Percentiles rank a stretch among this genome's conserved stretches.
Conservation (phyloP, 1,140 invertebrate species). For the Druon quercuslanigerum region DNA sequence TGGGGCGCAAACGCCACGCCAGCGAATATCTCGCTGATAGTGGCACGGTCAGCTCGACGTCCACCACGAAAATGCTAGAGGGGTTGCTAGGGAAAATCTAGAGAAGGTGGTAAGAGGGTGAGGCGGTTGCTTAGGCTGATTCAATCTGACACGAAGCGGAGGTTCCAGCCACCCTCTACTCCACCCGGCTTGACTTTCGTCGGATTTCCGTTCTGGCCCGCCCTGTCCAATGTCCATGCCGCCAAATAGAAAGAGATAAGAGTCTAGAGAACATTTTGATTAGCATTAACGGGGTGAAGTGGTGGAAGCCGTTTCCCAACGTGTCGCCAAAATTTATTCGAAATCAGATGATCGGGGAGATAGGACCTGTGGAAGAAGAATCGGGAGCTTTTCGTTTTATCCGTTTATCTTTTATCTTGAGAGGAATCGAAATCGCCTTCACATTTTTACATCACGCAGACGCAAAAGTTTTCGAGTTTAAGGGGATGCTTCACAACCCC, state of each 20-base stretch:
- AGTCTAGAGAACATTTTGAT: conserved; percentile 29
- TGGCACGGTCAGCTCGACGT: conserved; percentile 35
- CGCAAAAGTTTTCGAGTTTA: conserved; percentile 33
- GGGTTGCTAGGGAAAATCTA: conserved; percentile 44
- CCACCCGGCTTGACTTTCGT: background rate
- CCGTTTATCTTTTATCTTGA: too few relatives aligned
- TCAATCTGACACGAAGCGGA: conserved; percentile 61
- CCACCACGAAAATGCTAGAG: conserved; percentile 45
- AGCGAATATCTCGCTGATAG: conserved; percentile 72
- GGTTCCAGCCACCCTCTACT: conserved; percentile 32
- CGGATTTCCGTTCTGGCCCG: conserved; percentile 34
- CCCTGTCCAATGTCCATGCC: background rate
- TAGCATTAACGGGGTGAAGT: conserved; percentile 1
- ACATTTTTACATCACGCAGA: too few relatives aligned
- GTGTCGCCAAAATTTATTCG: background rate
- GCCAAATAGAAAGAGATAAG: conserved; percentile 23
- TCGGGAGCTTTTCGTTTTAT: too few relatives aligned
- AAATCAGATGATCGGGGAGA: background rate
- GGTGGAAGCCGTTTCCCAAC: conserved; percentile 14
- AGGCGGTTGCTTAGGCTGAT: conserved; percentile 68
- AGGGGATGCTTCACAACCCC: conserved; percentile 39
- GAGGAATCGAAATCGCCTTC: too few relatives aligned
- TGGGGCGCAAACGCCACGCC: conserved; percentile 70
- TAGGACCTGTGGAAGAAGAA: too few relatives aligned
- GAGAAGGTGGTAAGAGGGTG: conserved; percentile 45